Conservation (phyloP, 2,113 vertebrate species). For the Fulica atra region DNA sequence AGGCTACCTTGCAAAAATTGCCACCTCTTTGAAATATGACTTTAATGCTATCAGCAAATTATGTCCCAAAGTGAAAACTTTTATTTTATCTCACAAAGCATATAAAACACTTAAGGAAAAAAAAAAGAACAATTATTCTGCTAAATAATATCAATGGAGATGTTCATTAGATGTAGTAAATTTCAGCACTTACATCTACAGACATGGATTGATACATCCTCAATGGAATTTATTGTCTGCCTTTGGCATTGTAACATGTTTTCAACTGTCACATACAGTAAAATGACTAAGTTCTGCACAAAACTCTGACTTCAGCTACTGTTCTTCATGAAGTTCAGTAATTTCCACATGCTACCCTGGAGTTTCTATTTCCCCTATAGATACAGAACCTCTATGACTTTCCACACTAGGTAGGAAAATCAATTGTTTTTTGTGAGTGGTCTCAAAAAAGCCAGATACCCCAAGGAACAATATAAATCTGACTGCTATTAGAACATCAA, state of each 20-base stretch:
- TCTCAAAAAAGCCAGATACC: background rate
- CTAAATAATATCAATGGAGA: background rate
- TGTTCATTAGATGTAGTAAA: background rate
- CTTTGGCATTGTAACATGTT: background rate
- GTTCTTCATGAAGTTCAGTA: background rate
- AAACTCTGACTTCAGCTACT: background rate
- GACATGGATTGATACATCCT: background rate
- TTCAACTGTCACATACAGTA: background rate
- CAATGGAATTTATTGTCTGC: background rate
- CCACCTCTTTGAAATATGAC: slow-evolving; percentile 50
- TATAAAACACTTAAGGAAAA: background rate
- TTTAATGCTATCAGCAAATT: slow-evolving; percentile 51
- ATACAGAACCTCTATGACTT: background rate
- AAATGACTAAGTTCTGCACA: background rate
- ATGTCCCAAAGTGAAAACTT: slow-evolving; percentile 17
- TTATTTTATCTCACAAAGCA: slow-evolving; percentile 12
- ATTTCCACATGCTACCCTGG: background rate
- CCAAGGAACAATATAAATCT: background rate
- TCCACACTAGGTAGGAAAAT: background rate
- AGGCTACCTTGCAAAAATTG: slow-evolving; percentile 69
- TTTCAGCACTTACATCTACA: background rate
- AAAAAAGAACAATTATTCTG: background rate
- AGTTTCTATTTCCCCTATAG: background rate
- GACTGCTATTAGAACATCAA: background rate
- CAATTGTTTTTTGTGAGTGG: background rate